Evolutionary conservation across 2,888 invertebrate genomes (phyloP).

Genomic region (Plagodis dolabraria): DNA sequence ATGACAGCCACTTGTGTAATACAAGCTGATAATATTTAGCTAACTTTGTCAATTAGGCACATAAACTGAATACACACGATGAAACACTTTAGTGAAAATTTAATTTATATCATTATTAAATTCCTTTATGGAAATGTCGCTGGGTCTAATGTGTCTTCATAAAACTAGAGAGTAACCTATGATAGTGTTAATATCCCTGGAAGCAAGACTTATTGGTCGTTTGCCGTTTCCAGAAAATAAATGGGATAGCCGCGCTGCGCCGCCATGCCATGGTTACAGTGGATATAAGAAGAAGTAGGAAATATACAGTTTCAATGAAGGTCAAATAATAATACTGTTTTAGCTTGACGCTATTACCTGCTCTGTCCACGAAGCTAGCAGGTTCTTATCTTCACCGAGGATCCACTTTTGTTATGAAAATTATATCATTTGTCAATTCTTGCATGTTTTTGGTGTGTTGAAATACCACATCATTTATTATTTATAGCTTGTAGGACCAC

Average conservation of each 20-base stretch:
- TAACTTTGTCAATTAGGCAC: not conserved
- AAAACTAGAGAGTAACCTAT: constrained; percentile 81
- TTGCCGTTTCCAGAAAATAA: constrained; percentile 78
- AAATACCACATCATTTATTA: too few species aligned
- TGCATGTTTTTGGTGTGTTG: too few species aligned
- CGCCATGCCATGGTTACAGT: constrained; percentile 23
- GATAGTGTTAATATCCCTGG: constrained; percentile 83
- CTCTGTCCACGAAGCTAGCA: too few species aligned
- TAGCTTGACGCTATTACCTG: too few species aligned
- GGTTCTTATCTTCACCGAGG: too few species aligned
- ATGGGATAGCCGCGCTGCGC: constrained; percentile 66
- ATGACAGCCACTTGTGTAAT: too few species aligned
- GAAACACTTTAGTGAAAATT: constrained; percentile 26
- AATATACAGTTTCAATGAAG: not conserved
- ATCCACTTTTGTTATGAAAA: too few species aligned
- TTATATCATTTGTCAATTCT: too few species aligned
- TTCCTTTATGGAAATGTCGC: constrained; percentile 71
- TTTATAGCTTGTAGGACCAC: too few species aligned
- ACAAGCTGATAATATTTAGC: too few species aligned
- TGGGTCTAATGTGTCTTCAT: constrained; percentile 79
- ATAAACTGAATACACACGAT: not conserved
- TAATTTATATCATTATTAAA: constrained; percentile 46
- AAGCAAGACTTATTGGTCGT: constrained; percentile 83
- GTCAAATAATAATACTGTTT: too few species aligned
- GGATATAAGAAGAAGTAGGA: constrained; percentile 3